A percentile compares a stretch with the other conserved stretches of the same genome.
Evolutionary conservation across 2,888 invertebrate species (phyloP).

Genomic region (Drosophila quasianomalipes): DNA sequence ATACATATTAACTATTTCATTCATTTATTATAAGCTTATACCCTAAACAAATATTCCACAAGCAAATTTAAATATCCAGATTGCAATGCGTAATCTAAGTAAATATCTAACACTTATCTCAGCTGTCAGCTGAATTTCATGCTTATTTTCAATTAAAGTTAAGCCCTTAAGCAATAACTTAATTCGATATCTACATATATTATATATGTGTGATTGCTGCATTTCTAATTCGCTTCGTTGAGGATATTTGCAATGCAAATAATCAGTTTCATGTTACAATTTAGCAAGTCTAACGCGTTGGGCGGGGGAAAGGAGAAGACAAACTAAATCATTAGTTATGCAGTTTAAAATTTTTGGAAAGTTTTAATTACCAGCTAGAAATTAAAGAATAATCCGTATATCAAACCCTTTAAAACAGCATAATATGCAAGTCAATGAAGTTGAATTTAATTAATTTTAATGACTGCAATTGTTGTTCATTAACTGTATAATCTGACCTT

Average conservation of each 20-base stretch:
- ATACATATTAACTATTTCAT: background rate
- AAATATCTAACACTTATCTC: background rate
- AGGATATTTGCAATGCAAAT: constrained; percentile 77
- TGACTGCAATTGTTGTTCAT: constrained; percentile 5
- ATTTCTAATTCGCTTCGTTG: constrained; percentile 43
- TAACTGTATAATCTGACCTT: background rate
- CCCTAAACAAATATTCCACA: background rate
- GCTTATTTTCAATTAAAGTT: constrained; percentile 24
- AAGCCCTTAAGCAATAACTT: background rate
- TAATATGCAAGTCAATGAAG: constrained; percentile 18
- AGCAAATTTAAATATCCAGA: background rate
- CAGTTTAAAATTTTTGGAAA: constrained; percentile 54
- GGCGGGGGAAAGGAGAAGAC: constrained; percentile 25
- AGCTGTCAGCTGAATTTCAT: background rate
- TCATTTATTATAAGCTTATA: background rate
- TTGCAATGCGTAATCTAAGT: constrained; percentile 3
- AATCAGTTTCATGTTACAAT: constrained; percentile 67
- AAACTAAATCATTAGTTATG: constrained; percentile 77
- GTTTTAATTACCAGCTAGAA: constrained; percentile 60
- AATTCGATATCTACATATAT: background rate
- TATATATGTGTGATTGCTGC: constrained; percentile 20
- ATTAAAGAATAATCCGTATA: background rate
- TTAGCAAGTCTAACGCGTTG: constrained; percentile 23
- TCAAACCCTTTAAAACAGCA: background rate
- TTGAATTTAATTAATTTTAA: constrained; percentile 4